Conservation (phyloP, 2,797 vertebrate species). For the Cirrhinus molitorella region DNA sequence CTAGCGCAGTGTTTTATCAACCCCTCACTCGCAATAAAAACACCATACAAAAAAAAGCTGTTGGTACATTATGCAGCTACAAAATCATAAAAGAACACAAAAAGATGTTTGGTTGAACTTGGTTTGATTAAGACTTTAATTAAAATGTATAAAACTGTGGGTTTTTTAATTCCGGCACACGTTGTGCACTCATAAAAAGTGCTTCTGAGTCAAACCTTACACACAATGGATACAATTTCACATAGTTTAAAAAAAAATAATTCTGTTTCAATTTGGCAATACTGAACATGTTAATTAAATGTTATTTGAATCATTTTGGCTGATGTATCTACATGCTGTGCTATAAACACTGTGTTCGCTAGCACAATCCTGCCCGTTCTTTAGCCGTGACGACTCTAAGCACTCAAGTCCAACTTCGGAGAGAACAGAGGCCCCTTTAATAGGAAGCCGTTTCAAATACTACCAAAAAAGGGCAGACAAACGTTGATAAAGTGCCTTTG, state of each 20-base stretch:
- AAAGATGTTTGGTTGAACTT: background rate
- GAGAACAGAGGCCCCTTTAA: slow-evolving; percentile 18
- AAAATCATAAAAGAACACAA: background rate
- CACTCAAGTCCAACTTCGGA: background rate
- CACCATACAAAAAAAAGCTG: background rate
- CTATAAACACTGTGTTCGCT: slow-evolving; percentile 2
- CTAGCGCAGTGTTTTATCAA: background rate
- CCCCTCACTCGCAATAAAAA: slow-evolving; percentile 8
- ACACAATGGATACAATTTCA: background rate
- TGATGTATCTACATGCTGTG: background rate
- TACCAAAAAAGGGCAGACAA: slow-evolving; percentile 27
- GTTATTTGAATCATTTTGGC: background rate
- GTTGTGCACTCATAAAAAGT: slow-evolving; percentile 2
- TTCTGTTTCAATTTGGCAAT: background rate
- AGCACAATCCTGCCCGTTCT: background rate
- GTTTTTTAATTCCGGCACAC: background rate
- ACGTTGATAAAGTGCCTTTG: slow-evolving; percentile 26
- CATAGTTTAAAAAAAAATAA: background rate
- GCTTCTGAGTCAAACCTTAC: background rate
- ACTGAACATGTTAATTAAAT: background rate
- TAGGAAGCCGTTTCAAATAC: background rate
- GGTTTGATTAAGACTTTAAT: slow-evolving; percentile 34
- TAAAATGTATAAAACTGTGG: slow-evolving; percentile 1
- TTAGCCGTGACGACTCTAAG: background rate
- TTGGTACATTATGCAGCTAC: background rate